Evolutionary conservation across 2,113 vertebrate species (phyloP), one percentile per base, ranked within the genome.

Genomic region (Carassius carassius): DNA sequence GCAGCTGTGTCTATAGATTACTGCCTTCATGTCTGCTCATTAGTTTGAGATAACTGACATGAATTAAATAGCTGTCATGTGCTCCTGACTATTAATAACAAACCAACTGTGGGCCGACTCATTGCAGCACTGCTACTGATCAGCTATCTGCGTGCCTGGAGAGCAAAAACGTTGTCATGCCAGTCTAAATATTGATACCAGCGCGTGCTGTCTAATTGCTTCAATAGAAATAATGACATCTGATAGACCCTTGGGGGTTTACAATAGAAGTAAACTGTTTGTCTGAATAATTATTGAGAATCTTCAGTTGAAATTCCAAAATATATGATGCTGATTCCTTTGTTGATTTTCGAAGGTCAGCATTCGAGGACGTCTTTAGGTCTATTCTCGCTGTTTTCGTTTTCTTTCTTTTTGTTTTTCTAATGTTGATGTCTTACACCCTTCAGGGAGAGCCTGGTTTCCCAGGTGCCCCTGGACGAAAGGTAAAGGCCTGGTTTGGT

Each of bases 361-460:
- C 8, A 75, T 73, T 81, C 35, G 37, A 21, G 75, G 32, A 56
- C 17, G 10, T 77, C 17, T 54, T 67, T 67, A 49, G 41, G 16
- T 25, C 16, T 81, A 23, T 49, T 60, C 13, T 65, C 82, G 37
- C 60, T 35, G 17, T 47, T 78, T 65, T 75, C 29, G 56, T 49
- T 84, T 78, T 81, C 29, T 11, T 62, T 54, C 72, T 78, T 76
- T 77, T 47, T 47, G 44, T 25, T 75, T 81, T 70, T 54, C 47
- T 74, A 17, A 72, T 21, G 78, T 49, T 87, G 82, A n/a, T 25
- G 41, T 49, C 88, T 21, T n/a, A 25, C 56, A 72, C 17, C 7
- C 25, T 54, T 84, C 63, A 95, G 96, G 96, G 96, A 1, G 95
- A 96, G 84, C 88, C 93, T 13, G 97, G 94, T 82, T 91, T 92